Percentiles rank a stretch among this genome's conserved stretches.
These are phyloP conservation scores for Microchrysa polita DNA, from an alignment of 2,888 invertebrate species.

Conservation along the genomic window DNA sequence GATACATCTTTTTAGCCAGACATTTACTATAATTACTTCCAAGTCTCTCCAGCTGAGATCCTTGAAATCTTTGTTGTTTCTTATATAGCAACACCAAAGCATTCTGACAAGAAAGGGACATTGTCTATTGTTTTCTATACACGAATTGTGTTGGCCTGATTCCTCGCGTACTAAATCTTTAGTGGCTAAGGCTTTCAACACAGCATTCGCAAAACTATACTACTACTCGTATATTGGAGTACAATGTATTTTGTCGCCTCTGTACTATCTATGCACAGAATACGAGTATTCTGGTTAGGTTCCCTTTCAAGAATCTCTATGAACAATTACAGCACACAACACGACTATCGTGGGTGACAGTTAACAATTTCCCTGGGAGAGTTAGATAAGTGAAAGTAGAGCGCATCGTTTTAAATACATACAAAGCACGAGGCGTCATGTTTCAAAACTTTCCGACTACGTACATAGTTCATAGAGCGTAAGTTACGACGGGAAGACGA, in stretches of 20 bases:
- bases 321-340: slow-evolving; percentile 6
- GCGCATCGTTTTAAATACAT: too few relatives aligned
- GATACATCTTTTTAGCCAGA: slow-evolving; percentile 11
- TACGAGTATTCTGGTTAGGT: neutral
- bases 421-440: too few relatives aligned
- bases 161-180: slow-evolving; percentile 11
- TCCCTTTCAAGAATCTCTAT: neutral
- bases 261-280: too few relatives aligned
- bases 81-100: neutral
- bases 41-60: slow-evolving; percentile 32
- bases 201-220: too few relatives aligned
- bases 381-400: too few relatives aligned
- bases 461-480: too few relatives aligned
- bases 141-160: slow-evolving; percentile 25
- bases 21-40: slow-evolving; percentile 38
- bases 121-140: slow-evolving; percentile 10
- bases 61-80: slow-evolving; percentile 20
- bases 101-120: neutral
- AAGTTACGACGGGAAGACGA: too few relatives aligned
- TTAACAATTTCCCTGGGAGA: slow-evolving; percentile 1
- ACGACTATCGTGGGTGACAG: slow-evolving; percentile 1
- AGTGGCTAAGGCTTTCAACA: slow-evolving; percentile 9
- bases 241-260: too few relatives aligned
- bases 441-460: too few relatives aligned
- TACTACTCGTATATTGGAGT: too few relatives aligned